phyloP scores from a whole-genome alignment of 2,888 invertebrate genomes.

The Oligia strigilis region DNA sequence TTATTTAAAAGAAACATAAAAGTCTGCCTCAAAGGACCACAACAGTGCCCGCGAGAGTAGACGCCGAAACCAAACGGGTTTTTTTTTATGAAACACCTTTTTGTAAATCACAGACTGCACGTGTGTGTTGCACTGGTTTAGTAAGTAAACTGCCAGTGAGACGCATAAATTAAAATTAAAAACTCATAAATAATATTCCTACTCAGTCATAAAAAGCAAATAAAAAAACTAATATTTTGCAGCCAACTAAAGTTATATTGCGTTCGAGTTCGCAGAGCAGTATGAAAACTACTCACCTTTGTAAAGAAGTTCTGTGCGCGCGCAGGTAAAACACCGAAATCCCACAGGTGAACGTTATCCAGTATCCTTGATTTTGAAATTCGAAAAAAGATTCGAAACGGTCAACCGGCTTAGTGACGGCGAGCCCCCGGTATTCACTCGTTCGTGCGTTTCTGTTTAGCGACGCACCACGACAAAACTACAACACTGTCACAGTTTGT shows the following conservation, averaged over 20 bases:
- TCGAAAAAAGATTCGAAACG: slow-evolving; percentile 71
- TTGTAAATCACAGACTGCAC: slow-evolving; percentile 64
- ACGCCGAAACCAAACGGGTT: slow-evolving; percentile 55
- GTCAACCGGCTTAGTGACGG: slow-evolving; percentile 63
- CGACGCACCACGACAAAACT: slow-evolving; percentile 78
- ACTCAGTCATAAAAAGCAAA: slow-evolving; percentile 30
- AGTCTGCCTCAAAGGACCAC: slow-evolving; percentile 50
- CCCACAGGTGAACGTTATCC: slow-evolving; percentile 88
- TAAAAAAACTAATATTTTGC: slow-evolving; percentile 32
- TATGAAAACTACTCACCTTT: slow-evolving; percentile 81
- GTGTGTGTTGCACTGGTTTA: slow-evolving; percentile 54
- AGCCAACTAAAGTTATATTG: slow-evolving; percentile 51
- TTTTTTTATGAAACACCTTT: slow-evolving; percentile 67
- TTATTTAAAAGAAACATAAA: slow-evolving; percentile 55
- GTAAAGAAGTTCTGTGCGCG: slow-evolving; percentile 87
- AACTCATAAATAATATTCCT: slow-evolving; percentile 7
- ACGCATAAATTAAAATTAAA: slow-evolving; percentile 24
- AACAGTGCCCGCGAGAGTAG: slow-evolving; percentile 29
- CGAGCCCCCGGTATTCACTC: slow-evolving; percentile 62
- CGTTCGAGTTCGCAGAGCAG: slow-evolving; percentile 48
- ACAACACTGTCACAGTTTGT: slow-evolving; percentile 85
- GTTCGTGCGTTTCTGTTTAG: slow-evolving; percentile 81
- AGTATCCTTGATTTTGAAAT: slow-evolving; percentile 77
- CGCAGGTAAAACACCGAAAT: slow-evolving; percentile 88
- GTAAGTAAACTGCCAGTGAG: slow-evolving; percentile 28